phyloP scores from a whole-genome alignment of 2,113 vertebrate species.

The Oenanthe melanoleuca region DNA sequence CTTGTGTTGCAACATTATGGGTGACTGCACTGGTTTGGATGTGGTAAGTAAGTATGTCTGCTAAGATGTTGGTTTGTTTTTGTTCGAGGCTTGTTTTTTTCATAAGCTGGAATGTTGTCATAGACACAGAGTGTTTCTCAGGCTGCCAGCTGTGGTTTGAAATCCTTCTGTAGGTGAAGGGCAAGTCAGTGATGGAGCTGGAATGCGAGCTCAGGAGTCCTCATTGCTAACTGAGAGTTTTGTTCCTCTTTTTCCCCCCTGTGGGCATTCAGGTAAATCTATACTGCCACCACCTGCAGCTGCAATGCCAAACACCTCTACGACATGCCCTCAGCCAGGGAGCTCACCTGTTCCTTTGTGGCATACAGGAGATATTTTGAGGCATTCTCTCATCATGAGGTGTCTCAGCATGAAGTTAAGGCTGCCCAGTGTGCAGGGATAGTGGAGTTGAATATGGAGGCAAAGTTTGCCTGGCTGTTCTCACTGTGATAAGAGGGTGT shows the following conservation, averaged over 20 bases:
- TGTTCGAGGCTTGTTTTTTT: not conserved
- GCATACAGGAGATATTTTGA: rapidly evolving
- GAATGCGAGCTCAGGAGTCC: not conserved
- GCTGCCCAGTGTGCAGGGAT: not conserved
- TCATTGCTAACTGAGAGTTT: not conserved
- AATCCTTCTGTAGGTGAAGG: not conserved
- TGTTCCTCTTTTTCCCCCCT: not conserved
- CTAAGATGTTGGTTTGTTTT: not conserved
- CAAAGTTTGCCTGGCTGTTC: not conserved
- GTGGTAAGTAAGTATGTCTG: not conserved
- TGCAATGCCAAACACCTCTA: not conserved
- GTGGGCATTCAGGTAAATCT: not conserved
- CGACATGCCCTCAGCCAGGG: not conserved
- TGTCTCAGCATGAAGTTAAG: not conserved
- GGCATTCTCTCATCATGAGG: rapidly evolving
- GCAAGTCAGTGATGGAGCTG: not conserved
- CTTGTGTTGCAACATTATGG: not conserved
- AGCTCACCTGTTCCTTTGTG: not conserved
- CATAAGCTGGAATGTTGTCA: not conserved
- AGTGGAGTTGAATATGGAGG: not conserved
- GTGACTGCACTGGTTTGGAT: not conserved
- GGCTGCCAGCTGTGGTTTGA: not conserved
- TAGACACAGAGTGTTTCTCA: not conserved
- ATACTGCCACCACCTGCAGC: not conserved
- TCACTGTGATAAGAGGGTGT: not conserved